A percentile compares a stretch with the other conserved stretches of the same genome.
phyloP scores from a whole-genome alignment of 1,140 invertebrate genomes.

The Lepidurus packardi region DNA sequence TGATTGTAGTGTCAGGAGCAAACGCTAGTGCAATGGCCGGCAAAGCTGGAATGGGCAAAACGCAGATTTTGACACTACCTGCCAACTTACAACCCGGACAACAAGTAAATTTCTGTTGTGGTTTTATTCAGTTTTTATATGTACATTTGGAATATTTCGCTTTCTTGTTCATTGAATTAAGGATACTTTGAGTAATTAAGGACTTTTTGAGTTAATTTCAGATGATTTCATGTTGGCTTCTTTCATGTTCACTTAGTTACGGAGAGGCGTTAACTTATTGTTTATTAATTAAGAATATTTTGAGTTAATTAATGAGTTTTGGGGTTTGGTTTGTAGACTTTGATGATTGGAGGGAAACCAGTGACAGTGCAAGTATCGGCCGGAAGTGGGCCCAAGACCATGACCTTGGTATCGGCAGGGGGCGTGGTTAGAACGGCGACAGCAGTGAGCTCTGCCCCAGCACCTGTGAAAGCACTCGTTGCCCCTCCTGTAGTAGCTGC shows the following conservation, averaged over 20 bases:
- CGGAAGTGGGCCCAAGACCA: slow-evolving; percentile 51
- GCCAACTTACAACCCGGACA: slow-evolving; percentile 45
- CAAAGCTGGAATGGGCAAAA: slow-evolving; percentile 30
- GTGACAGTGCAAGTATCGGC: slow-evolving; percentile 59
- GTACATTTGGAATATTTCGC: too few relatives aligned
- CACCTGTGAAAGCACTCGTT: background rate
- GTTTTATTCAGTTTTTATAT: background rate
- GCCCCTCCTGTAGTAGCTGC: background rate
- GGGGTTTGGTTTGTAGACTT: slow-evolving; percentile 48
- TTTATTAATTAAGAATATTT: too few relatives aligned
- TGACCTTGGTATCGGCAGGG: slow-evolving; percentile 45
- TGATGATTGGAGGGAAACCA: slow-evolving; percentile 62
- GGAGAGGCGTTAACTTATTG: too few relatives aligned
- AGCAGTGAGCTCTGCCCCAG: background rate
- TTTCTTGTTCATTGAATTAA: too few relatives aligned
- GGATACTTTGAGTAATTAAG: too few relatives aligned
- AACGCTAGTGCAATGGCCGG: slow-evolving; percentile 35
- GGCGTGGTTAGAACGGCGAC: slow-evolving; percentile 25
- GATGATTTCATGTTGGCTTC: too few relatives aligned
- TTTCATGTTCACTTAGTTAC: too few relatives aligned
- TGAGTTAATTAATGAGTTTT: slow-evolving; percentile 28
- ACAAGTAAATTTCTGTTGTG: slow-evolving; percentile 37
- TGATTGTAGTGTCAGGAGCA: slow-evolving; percentile 57
- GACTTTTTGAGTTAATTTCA: too few relatives aligned
- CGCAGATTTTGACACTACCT: slow-evolving; percentile 57